Conservation (phyloP, 1,140 invertebrate species). For the Drosophila repletoides region DNA sequence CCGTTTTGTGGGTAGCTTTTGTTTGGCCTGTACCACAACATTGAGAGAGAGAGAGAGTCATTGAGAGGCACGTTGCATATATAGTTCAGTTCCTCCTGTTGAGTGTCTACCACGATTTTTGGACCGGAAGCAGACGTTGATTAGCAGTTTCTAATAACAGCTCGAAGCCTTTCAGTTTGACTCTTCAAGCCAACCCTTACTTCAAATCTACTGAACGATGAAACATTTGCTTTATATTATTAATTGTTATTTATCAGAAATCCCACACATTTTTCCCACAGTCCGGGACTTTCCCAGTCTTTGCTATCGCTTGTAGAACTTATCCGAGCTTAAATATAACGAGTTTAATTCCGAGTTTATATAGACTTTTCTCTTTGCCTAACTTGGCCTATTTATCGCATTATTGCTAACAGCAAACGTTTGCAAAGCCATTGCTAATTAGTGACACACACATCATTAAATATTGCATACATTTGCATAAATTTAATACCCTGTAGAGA, state of each 20-base stretch:
- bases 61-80: conserved; percentile 2
- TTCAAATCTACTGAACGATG: too few species aligned
- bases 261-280: too few species aligned
- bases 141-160: too few species aligned
- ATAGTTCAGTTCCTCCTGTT: background rate
- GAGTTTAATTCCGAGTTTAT: background rate
- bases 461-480: background rate
- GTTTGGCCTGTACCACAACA: conserved; percentile 26
- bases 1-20: conserved; percentile 24
- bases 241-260: too few species aligned
- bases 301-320: background rate
- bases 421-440: conserved; percentile 41
- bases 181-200: too few species aligned
- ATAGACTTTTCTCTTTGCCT: background rate
- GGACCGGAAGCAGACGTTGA: too few species aligned
- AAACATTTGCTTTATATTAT: too few species aligned
- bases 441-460: conserved; percentile 6
- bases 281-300: too few species aligned
- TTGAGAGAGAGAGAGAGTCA: too few species aligned
- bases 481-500: background rate
- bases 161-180: too few species aligned
- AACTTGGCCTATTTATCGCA: conserved; percentile 11
- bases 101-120: background rate
- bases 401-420: conserved; percentile 17
- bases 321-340: background rate